These are phyloP conservation scores for Syngnathoides biaculeatus DNA, from an alignment of 2,113 vertebrate genomes.

Conservation along the genomic window DNA sequence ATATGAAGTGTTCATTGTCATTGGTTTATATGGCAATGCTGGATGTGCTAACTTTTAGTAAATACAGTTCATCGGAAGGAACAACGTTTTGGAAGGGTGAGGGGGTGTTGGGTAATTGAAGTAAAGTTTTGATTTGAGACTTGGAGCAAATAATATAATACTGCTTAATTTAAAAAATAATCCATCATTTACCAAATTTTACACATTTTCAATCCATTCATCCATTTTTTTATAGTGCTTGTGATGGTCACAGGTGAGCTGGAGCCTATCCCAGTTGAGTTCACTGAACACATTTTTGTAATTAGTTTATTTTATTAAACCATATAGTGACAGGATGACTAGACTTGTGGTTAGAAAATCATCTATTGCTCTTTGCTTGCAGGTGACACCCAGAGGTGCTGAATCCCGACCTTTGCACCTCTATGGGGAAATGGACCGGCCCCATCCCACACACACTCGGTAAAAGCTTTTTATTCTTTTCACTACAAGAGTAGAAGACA, in stretches of 20 bases:
- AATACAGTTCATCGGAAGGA: too few relatives aligned
- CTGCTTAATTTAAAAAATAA: too few relatives aligned
- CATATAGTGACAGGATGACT: neutral
- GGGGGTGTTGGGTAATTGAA: too few relatives aligned
- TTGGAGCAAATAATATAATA: too few relatives aligned
- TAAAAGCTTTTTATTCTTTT: constrained; percentile 50
- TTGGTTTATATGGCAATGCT: too few relatives aligned
- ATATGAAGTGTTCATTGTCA: too few relatives aligned
- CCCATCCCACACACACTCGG: constrained; percentile 82
- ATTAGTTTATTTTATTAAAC: neutral
- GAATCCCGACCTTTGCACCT: constrained; percentile 72
- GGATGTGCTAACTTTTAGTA: too few relatives aligned
- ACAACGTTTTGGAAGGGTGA: too few relatives aligned
- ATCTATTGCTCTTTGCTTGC: constrained; percentile 31
- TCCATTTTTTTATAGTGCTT: too few relatives aligned
- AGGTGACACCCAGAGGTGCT: constrained; percentile 82
- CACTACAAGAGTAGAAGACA: constrained; percentile 27
- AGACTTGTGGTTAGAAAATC: neutral
- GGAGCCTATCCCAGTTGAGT: neutral
- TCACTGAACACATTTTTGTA: neutral
- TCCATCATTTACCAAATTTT: too few relatives aligned
- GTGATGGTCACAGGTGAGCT: neutral
- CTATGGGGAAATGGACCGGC: constrained; percentile 81
- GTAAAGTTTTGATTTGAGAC: too few relatives aligned
- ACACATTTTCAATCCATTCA: too few relatives aligned